Evolutionary conservation across 2,113 vertebrate genomes (phyloP), one percentile per base, ranked within the genome.

Genomic region (Tragelaphus strepsiceros): DNA sequence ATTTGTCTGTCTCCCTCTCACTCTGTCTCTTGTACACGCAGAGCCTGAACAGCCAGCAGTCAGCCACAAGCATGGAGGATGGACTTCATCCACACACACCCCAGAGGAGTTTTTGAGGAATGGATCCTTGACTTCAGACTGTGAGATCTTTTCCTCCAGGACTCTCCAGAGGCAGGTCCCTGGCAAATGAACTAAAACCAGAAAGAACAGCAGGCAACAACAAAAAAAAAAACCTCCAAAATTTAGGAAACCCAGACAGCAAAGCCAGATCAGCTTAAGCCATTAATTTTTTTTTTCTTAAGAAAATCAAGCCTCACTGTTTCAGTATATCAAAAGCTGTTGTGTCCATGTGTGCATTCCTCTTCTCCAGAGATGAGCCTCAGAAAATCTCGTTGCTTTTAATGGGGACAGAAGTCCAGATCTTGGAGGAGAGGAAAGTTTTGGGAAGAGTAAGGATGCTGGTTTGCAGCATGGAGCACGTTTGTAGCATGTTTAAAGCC

Each of bases 161-260:
- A 97, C 96, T 97, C 91, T 98, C 98, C 98, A 98, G 98, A 98
- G 98, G 98, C 98, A 97, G 98, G 98, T 97, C 97, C 94, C 98
- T 98, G 98, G 98, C 96, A 93, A 97, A 97, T 71, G 96, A 98
- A 98, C 96, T 96, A 80, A 83, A 11, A 58, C 87, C 2, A 16
- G 56, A 81, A 77, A 81, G 7, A 82, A 77, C 39, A 77, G 22
- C 71, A 77, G 12, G 22, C 71, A 77, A 39, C 67, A 71, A 39
- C n/a, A 56, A 80, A 39, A 92, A 88, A 80, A 59, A 51, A 90
- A 88, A 83, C 43, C 43, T 94, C 91, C 96, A 95, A 86, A 61
- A 61, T 90, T 96, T 93, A 97, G 94, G 94, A 97, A 93, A 96
- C 96, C 91, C 90, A 93, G 94, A 96, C 94, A 91, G 83, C 30